These are phyloP conservation scores for Ectobius pallidus DNA, from an alignment of 2,888 invertebrate species.

Conservation along the genomic window DNA sequence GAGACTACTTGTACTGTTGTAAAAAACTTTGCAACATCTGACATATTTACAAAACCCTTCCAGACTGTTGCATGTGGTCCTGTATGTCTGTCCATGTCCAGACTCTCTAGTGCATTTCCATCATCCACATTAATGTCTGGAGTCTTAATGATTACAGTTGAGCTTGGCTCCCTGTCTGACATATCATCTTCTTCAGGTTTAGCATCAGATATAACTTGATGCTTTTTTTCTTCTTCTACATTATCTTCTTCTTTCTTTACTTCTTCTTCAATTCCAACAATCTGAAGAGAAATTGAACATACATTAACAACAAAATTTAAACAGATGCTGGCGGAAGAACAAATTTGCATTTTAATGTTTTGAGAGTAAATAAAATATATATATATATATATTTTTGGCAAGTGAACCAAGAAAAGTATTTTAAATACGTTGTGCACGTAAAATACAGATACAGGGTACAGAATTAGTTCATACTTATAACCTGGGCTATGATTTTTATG, in stretches of 20 bases:
- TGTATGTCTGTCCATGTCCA: conserved; percentile 46
- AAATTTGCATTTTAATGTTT: no score
- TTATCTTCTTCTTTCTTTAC: conserved; percentile 23
- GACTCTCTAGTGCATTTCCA: conserved; percentile 46
- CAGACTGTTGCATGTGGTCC: conserved; percentile 63
- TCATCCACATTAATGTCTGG: conserved; percentile 51
- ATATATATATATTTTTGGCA: no score
- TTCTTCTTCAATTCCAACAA: conserved; percentile 32
- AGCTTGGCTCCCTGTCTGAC: conserved; percentile 76
- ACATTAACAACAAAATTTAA: no score
- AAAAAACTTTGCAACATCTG: conserved; percentile 87
- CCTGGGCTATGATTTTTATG: no score
- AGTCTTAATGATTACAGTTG: conserved; percentile 74
- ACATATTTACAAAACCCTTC: conserved; percentile 88
- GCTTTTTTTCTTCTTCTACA: conserved; percentile 37
- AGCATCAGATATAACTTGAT: conserved; percentile 39
- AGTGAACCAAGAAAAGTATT: no score
- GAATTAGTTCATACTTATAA: no score
- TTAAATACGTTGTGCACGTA: no score
- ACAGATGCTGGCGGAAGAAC: no score
- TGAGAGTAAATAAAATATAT: no score
- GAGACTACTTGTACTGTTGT: conserved; percentile 80
- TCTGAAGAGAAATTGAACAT: no score
- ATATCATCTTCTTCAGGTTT: conserved; percentile 43
- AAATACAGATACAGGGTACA: no score